phyloP scores from a whole-genome alignment of 2,797 vertebrate species.

The Cichlasoma orientale region DNA sequence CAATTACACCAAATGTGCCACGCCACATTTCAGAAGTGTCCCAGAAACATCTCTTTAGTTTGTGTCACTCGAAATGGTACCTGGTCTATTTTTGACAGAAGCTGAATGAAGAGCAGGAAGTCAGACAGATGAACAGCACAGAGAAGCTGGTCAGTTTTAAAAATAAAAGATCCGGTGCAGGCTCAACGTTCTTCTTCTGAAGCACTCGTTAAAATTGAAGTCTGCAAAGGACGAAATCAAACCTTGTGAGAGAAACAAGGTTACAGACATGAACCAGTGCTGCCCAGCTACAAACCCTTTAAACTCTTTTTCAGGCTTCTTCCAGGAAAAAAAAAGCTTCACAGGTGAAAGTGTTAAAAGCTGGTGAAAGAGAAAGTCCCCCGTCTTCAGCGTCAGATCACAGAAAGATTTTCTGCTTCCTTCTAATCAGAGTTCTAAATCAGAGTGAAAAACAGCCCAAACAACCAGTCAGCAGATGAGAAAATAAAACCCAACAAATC shows the following conservation, averaged over 20 bases:
- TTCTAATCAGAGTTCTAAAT: background rate
- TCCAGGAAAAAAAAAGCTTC: background rate
- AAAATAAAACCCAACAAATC: conserved; percentile 2
- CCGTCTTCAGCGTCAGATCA: background rate
- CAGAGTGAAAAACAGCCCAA: background rate
- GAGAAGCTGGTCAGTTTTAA: background rate
- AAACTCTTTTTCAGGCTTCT: too few relatives aligned
- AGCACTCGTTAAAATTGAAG: background rate
- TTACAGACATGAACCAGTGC: too few relatives aligned
- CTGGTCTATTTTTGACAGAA: background rate
- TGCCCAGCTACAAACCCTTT: too few relatives aligned
- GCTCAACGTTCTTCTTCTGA: too few relatives aligned
- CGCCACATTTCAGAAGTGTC: background rate
- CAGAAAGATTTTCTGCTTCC: background rate
- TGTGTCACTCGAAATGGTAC: background rate
- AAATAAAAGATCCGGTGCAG: background rate
- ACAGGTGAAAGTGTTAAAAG: background rate
- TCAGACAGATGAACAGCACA: background rate
- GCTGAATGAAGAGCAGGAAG: background rate
- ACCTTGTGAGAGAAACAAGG: too few relatives aligned
- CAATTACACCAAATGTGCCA: background rate
- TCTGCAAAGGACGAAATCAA: background rate
- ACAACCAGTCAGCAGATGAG: conserved; percentile 3
- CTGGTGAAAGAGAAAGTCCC: background rate
- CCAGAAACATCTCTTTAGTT: background rate